Percentiles rank a stretch among this genome's conserved stretches.
phyloP scores from a whole-genome alignment of 1,140 invertebrate species.

The Cotesia chilonis region DNA sequence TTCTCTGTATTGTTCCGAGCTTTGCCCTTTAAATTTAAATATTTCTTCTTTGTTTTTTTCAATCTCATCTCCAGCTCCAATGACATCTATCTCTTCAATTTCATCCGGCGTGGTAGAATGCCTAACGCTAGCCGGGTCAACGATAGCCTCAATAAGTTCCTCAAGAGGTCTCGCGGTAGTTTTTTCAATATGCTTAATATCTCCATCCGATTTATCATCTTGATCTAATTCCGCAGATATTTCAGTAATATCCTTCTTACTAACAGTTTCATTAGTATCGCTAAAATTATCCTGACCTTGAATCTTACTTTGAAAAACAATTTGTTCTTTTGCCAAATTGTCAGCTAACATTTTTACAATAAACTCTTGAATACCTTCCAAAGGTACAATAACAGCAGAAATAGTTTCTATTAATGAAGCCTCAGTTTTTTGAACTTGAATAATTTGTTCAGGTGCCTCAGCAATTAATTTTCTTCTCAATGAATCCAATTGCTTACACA shows the following conservation, averaged over 20 bases:
- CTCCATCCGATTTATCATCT: constrained; percentile 37
- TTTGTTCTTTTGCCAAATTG: constrained; percentile 38
- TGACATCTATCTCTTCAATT: background rate
- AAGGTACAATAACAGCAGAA: constrained; percentile 49
- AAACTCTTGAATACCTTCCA: constrained; percentile 44
- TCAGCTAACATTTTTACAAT: constrained; percentile 40
- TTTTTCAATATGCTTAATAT: constrained; percentile 45
- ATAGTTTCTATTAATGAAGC: constrained; percentile 56
- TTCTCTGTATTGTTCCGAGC: background rate
- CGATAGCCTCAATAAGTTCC: constrained; percentile 51
- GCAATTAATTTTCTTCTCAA: constrained; percentile 31
- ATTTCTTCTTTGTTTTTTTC: background rate
- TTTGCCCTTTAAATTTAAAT: background rate
- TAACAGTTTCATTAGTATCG: background rate
- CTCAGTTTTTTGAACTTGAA: constrained; percentile 41
- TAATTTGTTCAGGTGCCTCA: constrained; percentile 8
- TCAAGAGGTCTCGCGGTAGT: constrained; percentile 47
- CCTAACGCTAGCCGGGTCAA: constrained; percentile 39
- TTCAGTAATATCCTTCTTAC: constrained; percentile 7
- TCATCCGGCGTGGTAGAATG: constrained; percentile 29
- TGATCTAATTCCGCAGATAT: background rate
- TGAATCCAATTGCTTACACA: constrained; percentile 36
- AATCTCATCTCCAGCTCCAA: background rate
- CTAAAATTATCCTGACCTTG: constrained; percentile 6
- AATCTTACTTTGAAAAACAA: constrained; percentile 21